These are phyloP conservation scores for Gambusia affinis DNA, from an alignment of 2,113 vertebrate genomes.

Conservation along the genomic window DNA sequence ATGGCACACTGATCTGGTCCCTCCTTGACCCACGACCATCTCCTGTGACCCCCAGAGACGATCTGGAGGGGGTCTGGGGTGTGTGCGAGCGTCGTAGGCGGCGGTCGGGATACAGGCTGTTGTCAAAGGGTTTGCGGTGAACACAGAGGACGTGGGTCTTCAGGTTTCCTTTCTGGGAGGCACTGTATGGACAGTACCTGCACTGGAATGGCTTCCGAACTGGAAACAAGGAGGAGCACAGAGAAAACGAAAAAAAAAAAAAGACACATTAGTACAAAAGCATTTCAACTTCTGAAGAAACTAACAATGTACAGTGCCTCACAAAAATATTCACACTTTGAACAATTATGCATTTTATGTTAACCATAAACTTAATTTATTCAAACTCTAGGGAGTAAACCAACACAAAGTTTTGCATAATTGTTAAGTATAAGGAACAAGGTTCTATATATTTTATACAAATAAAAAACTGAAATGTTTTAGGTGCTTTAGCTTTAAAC, in stretches of 20 bases:
- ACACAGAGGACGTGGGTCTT: constrained; percentile 97
- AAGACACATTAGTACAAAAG: not conserved
- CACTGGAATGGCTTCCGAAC: constrained; percentile 94
- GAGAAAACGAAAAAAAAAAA: not conserved
- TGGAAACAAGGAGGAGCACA: constrained; percentile 56
- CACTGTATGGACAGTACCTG: constrained; percentile 93
- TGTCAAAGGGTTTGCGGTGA: constrained; percentile 96
- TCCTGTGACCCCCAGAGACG: constrained; percentile 50
- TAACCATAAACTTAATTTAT: too few relatives aligned
- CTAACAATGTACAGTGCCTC: too few relatives aligned
- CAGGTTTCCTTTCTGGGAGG: constrained; percentile 96
- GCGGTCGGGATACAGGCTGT: constrained; percentile 94
- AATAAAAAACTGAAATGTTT: not conserved
- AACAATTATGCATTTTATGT: too few relatives aligned
- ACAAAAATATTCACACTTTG: too few relatives aligned
- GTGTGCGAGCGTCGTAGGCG: constrained; percentile 90
- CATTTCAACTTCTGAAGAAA: not conserved
- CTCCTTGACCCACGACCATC: constrained; percentile 43
- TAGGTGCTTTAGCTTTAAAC: not conserved
- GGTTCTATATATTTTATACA: not conserved
- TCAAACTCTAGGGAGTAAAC: too few relatives aligned
- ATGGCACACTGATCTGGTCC: constrained; percentile 57
- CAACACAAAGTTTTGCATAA: not conserved
- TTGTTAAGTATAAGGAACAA: not conserved
- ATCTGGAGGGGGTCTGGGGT: constrained; percentile 58